Evolutionary conservation across 2,113 vertebrate species (phyloP), one percentile per base, ranked within the genome.

Genomic region (Pollimyrus isidori): DNA sequence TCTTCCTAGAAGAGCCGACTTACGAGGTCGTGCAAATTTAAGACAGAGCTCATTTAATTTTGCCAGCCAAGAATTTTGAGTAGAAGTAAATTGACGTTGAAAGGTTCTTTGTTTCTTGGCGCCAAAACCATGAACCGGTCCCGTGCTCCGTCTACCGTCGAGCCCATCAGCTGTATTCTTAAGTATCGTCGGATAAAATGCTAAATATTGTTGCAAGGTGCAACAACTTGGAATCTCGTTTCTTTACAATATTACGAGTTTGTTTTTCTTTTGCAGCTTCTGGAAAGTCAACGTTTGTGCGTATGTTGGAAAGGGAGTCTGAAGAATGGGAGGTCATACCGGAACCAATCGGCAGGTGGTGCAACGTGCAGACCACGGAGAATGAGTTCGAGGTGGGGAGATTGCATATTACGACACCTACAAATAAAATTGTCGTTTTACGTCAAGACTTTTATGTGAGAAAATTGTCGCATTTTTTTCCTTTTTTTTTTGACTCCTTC

Each of bases 341-440:
- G 0, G 96, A 96, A 48, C 95, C 96, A 49, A 95, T 96, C 35
- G 95, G 94, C n/a, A 96, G 96, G 87, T 97, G 96, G 96, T 96
- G 95, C 91, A 96, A 96, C 88, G 90, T 96, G 53, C 95, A 96
- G 88, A 95, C 91, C 49, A 89, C 90, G 0, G 93, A 94, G 10
- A 90, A 95, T 3, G 94, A 96, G 1, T 87, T 62, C 0, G 49
- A 95, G 94, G 96, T 96, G 91, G 48, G 49, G 26, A 56, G 17
- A 15, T 6, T 26, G 26, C 30, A 30, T 39, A 11, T 53, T 35
- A n/a, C 15, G 15, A 30, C 13, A 11, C 58, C 35, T 76, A 76
- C 17, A 39, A 26, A 39, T 76, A 39, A 42, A 39, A 76, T 0
- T 17, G 6, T 17, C 30, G 13, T 76, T 30, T 35, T 39, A 17